phyloP scores from a whole-genome alignment of 1,140 invertebrate species.

The Micrasema minimum region DNA sequence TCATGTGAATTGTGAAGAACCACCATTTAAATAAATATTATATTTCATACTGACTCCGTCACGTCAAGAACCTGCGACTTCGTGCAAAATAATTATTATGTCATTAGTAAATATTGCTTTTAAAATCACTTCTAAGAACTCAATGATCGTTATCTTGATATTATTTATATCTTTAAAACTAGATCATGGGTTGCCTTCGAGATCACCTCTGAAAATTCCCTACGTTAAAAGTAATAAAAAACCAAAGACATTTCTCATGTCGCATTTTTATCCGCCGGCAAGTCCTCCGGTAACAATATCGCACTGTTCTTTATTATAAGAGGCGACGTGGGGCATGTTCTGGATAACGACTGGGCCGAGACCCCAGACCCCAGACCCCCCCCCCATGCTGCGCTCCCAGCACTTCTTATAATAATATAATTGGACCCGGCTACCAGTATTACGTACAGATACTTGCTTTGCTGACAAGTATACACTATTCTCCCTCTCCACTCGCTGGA shows the following conservation, averaged over 20 bases:
- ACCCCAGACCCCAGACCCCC: constrained; percentile 1
- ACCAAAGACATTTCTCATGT: neutral
- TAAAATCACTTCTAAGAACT: too few relatives aligned
- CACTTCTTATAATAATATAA: constrained; percentile 37
- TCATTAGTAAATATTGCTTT: too few relatives aligned
- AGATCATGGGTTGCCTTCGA: too few relatives aligned
- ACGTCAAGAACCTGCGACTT: too few relatives aligned
- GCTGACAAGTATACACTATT: neutral
- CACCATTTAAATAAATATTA: too few relatives aligned
- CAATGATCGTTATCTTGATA: too few relatives aligned
- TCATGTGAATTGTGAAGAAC: too few relatives aligned
- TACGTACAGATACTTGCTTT: too few relatives aligned
- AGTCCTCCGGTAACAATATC: constrained; percentile 29
- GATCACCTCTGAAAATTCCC: neutral
- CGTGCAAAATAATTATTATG: too few relatives aligned
- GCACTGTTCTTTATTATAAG: constrained; percentile 43
- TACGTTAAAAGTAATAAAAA: neutral
- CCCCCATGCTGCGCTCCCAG: neutral
- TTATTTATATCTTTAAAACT: too few relatives aligned
- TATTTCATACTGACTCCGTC: too few relatives aligned
- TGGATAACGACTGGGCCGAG: constrained; percentile 31
- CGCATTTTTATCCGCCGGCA: neutral
- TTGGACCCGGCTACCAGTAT: constrained; percentile 33
- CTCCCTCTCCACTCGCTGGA: neutral
- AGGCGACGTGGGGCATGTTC: constrained; percentile 30